Conservation (phyloP, 2,113 vertebrate species). For the Mirounga angustirostris region DNA sequence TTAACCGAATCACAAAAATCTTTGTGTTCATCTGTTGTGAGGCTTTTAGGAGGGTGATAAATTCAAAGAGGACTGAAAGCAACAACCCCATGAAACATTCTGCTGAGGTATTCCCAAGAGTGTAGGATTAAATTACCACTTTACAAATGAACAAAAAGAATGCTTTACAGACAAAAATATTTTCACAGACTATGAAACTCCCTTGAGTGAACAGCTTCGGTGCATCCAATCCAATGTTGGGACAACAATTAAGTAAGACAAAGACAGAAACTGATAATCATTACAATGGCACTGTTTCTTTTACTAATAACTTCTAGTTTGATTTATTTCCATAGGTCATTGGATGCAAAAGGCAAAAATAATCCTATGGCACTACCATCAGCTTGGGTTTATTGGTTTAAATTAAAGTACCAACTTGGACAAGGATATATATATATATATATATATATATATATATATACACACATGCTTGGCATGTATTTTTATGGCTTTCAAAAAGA, state of each 20-base stretch:
- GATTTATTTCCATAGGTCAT: not conserved
- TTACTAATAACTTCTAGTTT: not conserved
- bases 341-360: not conserved
- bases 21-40: not conserved
- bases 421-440: too few species aligned
- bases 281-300: not conserved
- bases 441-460: not conserved
- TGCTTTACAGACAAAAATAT: not conserved
- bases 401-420: not conserved
- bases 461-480: not conserved
- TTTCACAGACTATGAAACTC: not conserved
- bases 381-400: constrained; percentile 25
- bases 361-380: not conserved
- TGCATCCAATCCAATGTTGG: not conserved
- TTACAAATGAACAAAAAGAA: constrained; percentile 4
- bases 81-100: not conserved
- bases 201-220: not conserved
- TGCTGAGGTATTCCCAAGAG: not conserved
- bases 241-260: not conserved
- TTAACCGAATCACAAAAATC: constrained; percentile 33
- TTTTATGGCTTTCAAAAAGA: not conserved
- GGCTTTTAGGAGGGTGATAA: constrained; percentile 7
- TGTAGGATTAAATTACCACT: not conserved
- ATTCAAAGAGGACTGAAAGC: not conserved
- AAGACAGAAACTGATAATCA: not conserved